Evolutionary conservation across 2,888 invertebrate genomes (phyloP).

Genomic region (Epistrophe eligans): DNA sequence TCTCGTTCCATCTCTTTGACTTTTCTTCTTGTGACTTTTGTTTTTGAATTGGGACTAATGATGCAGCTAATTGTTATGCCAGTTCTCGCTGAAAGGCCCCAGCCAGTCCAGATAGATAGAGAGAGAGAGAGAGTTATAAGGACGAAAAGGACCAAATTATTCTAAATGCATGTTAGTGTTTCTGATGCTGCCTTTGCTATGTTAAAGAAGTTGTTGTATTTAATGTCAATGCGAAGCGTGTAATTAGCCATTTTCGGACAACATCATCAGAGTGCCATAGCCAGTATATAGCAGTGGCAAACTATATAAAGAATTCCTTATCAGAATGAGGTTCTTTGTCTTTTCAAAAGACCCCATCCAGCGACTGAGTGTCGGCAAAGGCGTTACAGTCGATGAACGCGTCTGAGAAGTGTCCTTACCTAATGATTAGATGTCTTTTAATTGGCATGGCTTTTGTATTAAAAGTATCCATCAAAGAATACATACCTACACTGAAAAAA

Average conservation of each 20-base stretch:
- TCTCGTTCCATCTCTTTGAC: slow-evolving; percentile 13
- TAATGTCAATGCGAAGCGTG: slow-evolving; percentile 71
- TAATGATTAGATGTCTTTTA: slow-evolving; percentile 73
- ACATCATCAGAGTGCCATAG: slow-evolving; percentile 2
- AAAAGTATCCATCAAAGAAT: slow-evolving; percentile 44
- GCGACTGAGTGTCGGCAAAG: slow-evolving; percentile 40
- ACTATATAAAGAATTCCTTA: slow-evolving; percentile 62
- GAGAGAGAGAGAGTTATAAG: neutral
- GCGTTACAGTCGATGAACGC: slow-evolving; percentile 54
- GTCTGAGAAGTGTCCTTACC: slow-evolving; percentile 56
- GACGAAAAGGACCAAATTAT: slow-evolving; percentile 33
- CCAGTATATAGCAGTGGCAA: slow-evolving; percentile 9
- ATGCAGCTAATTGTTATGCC: slow-evolving; percentile 76
- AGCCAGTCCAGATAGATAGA: neutral
- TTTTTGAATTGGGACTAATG: slow-evolving; percentile 74
- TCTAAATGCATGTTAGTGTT: slow-evolving; percentile 70
- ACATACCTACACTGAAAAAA: slow-evolving; percentile 14
- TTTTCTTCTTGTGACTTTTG: slow-evolving; percentile 62
- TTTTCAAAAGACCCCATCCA: slow-evolving; percentile 10
- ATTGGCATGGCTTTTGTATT: slow-evolving; percentile 65
- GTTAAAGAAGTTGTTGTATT: slow-evolving; percentile 64
- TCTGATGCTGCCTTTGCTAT: slow-evolving; percentile 54
- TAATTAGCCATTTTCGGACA: slow-evolving; percentile 75
- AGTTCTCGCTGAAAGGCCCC: slow-evolving; percentile 58
- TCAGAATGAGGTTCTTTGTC: slow-evolving; percentile 59